phyloP scores from a whole-genome alignment of 2,113 vertebrate genomes.

The Poecilia latipinna region DNA sequence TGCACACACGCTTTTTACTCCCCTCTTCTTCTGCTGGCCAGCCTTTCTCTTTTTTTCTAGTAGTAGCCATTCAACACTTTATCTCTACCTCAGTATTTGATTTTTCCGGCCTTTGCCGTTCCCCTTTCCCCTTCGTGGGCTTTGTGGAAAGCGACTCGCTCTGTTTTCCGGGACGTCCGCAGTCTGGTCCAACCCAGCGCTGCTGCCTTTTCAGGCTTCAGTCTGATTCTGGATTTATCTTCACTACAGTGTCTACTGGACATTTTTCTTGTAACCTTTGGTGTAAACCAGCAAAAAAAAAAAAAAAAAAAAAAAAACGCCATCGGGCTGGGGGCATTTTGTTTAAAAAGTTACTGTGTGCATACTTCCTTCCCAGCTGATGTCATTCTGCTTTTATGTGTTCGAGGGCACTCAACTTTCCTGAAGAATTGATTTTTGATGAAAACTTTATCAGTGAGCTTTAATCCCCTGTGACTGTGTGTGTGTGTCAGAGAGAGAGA shows the following conservation, averaged over 20 bases:
- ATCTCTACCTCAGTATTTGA: conserved; percentile 22
- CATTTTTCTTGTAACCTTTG: neutral
- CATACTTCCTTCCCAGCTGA: neutral
- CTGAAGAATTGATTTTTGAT: conserved; percentile 17
- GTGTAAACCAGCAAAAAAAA: neutral
- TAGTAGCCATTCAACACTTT: conserved; percentile 26
- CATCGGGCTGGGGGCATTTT: no score
- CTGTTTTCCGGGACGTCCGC: neutral
- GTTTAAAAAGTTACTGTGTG: neutral
- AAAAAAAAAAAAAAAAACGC: no score
- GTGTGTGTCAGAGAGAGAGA: neutral
- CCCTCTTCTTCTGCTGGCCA: conserved; percentile 10
- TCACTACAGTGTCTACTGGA: neutral
- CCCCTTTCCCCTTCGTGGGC: conserved; percentile 13
- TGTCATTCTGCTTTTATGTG: neutral
- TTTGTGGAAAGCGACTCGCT: conserved; percentile 13
- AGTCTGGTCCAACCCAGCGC: conserved; percentile 11
- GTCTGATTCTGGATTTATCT: neutral
- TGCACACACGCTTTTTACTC: neutral
- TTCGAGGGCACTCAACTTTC: conserved; percentile 5
- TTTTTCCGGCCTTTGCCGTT: conserved; percentile 6
- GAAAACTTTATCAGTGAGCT: conserved; percentile 13
- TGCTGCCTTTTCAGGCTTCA: conserved; percentile 3
- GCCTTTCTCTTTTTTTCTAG: conserved; percentile 24
- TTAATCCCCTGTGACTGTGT: conserved; percentile 13